Percentiles rank a stretch among this genome's conserved stretches.
phyloP scores from a whole-genome alignment of 2,797 vertebrate species.

The Bryconaethiops microstoma region DNA sequence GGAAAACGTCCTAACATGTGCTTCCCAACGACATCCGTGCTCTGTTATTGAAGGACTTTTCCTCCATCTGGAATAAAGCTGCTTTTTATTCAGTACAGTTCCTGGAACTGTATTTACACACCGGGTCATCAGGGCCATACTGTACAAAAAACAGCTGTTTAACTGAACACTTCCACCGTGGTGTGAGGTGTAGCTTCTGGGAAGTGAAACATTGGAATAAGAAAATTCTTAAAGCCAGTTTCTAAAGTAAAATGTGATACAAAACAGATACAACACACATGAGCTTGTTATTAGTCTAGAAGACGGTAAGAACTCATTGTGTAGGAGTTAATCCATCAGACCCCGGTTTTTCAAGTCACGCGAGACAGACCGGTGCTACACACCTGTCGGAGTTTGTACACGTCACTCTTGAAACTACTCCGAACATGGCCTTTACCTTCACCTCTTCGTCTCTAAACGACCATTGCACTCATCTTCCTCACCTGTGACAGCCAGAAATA shows the following conservation, averaged over 20 bases:
- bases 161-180: background rate
- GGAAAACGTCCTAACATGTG: too few relatives aligned
- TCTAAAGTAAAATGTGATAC: too few relatives aligned
- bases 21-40: too few relatives aligned
- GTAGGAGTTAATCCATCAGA: background rate
- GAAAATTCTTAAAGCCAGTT: background rate
- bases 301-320: background rate
- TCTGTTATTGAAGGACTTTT: background rate
- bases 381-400: conserved; percentile 37
- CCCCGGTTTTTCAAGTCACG: background rate
- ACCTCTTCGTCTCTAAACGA: background rate
- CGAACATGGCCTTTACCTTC: background rate
- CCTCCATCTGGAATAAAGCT: background rate
- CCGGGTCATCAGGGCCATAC: background rate
- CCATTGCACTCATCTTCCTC: background rate
- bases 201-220: background rate
- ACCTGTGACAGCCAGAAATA: background rate
- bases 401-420: background rate
- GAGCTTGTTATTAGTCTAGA: background rate
- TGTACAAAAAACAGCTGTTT: background rate
- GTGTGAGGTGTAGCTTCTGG: background rate
- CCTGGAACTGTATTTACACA: conserved; percentile 1
- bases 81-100: background rate
- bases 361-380: background rate
- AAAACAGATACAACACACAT: background rate